Base-by-base conservation (phyloP, 2,888 invertebrate species). In the Thereva unica region DNA sequence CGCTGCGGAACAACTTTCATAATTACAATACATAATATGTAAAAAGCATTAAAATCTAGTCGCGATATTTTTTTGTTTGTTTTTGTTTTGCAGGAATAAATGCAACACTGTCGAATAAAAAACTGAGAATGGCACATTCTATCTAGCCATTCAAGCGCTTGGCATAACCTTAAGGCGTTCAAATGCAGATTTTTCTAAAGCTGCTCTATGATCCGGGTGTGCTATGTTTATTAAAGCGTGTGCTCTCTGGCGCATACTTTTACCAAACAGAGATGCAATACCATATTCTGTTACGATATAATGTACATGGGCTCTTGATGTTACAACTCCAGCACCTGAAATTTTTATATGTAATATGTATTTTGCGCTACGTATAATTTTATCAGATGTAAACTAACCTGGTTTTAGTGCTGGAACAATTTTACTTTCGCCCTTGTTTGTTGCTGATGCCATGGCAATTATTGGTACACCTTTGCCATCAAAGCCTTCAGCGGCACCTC, bases 281-380 rank as follows among this genome's bases (percentile, higher is more conserved):
- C 97, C 97, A 72, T 91, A 86, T 78, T 97, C 97, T 0, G 97
- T 97, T 0, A 96, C 96, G 3, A 97, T 86, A 78, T 96, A 96
- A 78, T 96, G 93, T 0, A 92, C 92, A 78, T 96, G 95, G 0
- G 93, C 95, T 70, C 96, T 86, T 0, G 91, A 89, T 0, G 95
- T 93, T 10, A 96, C 95, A 4, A 97, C 94, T n/a, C 96, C 96
- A 68, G 92, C 94, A 74, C 96, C 95, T 92, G 78, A 23, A 23
- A 23, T 23, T 23, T 23, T n/a, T n/a, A n/a, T n/a, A 23, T 23
- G 2, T 23, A 23, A 74, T 23, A 23, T 23, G 23, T 23, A 23
- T 23, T 23, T 23, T 23, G 23, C 23, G 23, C 23, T 23, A 23
- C 23, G 2, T 23, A 23, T 23, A 23, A 23, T 23, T 23, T 23